Evolutionary conservation across 2,113 vertebrate genomes (phyloP).

Genomic region (Rhadina sibilatrix): DNA sequence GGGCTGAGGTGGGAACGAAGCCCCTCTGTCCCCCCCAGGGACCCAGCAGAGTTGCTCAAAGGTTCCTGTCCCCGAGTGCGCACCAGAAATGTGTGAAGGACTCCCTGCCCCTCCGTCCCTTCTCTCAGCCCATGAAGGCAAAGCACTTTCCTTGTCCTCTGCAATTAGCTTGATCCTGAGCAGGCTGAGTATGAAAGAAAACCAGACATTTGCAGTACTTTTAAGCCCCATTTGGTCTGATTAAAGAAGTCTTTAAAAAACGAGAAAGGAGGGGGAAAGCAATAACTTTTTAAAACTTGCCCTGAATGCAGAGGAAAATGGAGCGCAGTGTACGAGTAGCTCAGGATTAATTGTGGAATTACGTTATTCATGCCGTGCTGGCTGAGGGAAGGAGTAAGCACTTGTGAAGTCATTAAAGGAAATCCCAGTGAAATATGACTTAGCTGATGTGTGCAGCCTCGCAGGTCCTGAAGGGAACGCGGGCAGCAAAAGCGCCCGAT

Average conservation of each 20-base stretch:
- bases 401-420: slow-evolving; percentile 43
- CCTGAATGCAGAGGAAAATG: slow-evolving; percentile 30
- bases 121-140: slow-evolving; percentile 2
- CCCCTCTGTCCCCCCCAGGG: background rate
- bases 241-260: slow-evolving; percentile 60
- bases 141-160: slow-evolving; percentile 41
- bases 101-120: background rate
- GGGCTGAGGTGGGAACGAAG: background rate
- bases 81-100: background rate
- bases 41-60: background rate
- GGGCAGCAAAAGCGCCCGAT: background rate
- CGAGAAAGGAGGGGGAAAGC: background rate
- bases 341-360: slow-evolving; percentile 45
- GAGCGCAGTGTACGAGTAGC: slow-evolving; percentile 24
- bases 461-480: background rate
- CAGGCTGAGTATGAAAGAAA: slow-evolving; percentile 64
- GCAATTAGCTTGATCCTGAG: slow-evolving; percentile 64
- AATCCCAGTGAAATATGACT: slow-evolving; percentile 38
- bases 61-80: background rate
- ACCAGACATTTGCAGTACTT: slow-evolving; percentile 61
- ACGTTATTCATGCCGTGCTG: background rate
- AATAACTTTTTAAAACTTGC: slow-evolving; percentile 46
- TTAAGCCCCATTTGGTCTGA: slow-evolving; percentile 66
- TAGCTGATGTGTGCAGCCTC: slow-evolving; percentile 21
- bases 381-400: background rate